Conservation (phyloP, 2,888 invertebrate species). For the Cheilosia scutellata region DNA sequence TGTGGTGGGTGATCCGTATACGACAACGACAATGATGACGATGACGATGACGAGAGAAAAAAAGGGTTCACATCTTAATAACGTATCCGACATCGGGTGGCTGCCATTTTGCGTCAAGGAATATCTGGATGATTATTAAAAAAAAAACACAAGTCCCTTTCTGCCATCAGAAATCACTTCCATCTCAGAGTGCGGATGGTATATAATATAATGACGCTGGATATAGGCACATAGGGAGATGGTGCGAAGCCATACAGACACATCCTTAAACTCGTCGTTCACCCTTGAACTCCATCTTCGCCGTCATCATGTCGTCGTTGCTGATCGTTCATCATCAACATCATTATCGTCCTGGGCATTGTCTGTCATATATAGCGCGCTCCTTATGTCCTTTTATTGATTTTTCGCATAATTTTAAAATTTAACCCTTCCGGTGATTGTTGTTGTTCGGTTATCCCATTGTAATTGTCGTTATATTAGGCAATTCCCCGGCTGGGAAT, state of each 20-base stretch:
- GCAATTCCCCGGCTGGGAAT: slow-evolving; percentile 62
- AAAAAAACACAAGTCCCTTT: slow-evolving; percentile 31
- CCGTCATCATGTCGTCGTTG: slow-evolving; percentile 34
- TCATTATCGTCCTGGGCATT: slow-evolving; percentile 32
- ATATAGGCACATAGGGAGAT: slow-evolving; percentile 9
- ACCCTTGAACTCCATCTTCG: slow-evolving; percentile 70
- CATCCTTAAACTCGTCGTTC: slow-evolving; percentile 47
- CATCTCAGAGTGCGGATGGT: slow-evolving; percentile 15
- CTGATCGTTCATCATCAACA: slow-evolving; percentile 25
- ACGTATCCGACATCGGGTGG: slow-evolving; percentile 53
- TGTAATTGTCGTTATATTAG: slow-evolving; percentile 72
- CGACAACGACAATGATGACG: slow-evolving; percentile 29
- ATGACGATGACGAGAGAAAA: slow-evolving; percentile 57
- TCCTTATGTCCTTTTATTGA: slow-evolving; percentile 62
- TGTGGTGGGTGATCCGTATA: slow-evolving; percentile 73
- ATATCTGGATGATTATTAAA: slow-evolving; percentile 60
- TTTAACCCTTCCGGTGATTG: slow-evolving; percentile 67
- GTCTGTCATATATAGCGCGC: slow-evolving; percentile 23
- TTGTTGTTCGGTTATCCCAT: slow-evolving; percentile 57
- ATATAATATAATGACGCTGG: background rate
- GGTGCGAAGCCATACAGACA: background rate
- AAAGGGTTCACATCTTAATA: slow-evolving; percentile 73
- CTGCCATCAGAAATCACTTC: slow-evolving; percentile 27
- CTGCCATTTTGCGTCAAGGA: slow-evolving; percentile 74
- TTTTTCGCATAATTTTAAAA: slow-evolving; percentile 66